Evolutionary conservation across 2,113 vertebrate genomes (phyloP).

Genomic region (Phocoena phocoena): DNA sequence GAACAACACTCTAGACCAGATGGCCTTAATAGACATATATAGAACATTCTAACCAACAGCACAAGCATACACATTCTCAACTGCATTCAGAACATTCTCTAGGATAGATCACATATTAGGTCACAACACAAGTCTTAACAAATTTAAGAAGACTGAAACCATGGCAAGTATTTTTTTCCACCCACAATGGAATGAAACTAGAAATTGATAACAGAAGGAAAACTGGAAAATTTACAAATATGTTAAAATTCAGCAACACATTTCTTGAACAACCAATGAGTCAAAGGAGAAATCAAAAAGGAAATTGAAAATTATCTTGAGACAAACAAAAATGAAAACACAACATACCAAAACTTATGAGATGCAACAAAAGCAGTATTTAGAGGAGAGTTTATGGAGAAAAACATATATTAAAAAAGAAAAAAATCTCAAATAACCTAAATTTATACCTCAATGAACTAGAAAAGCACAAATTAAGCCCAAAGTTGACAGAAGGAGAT

Average conservation of each 20-base stretch:
- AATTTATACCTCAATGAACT: not conserved
- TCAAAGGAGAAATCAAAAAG: not conserved
- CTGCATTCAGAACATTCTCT: not conserved
- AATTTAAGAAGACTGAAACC: not conserved
- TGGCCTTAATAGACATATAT: not conserved
- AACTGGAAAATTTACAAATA: not conserved
- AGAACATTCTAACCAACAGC: not conserved
- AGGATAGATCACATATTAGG: not conserved
- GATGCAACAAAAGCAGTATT: not conserved
- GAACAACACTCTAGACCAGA: not conserved
- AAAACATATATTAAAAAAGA: not conserved
- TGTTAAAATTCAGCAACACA: not conserved
- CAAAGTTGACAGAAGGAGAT: not conserved
- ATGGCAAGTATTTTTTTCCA: not conserved
- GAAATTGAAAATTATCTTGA: not conserved
- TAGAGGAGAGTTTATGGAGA: not conserved
- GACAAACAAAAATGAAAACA: not conserved
- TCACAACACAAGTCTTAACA: not conserved
- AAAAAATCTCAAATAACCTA: not conserved
- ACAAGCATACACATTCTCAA: not conserved
- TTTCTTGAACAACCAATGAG: not conserved
- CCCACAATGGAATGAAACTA: not conserved
- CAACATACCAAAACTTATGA: not conserved
- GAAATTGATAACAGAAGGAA: not conserved
- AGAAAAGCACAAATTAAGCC: not conserved